A percentile compares a stretch with the other conserved stretches of the same genome.
These are phyloP conservation scores for Gadus macrocephalus DNA, from an alignment of 2,113 vertebrate genomes.

Conservation along the genomic window DNA sequence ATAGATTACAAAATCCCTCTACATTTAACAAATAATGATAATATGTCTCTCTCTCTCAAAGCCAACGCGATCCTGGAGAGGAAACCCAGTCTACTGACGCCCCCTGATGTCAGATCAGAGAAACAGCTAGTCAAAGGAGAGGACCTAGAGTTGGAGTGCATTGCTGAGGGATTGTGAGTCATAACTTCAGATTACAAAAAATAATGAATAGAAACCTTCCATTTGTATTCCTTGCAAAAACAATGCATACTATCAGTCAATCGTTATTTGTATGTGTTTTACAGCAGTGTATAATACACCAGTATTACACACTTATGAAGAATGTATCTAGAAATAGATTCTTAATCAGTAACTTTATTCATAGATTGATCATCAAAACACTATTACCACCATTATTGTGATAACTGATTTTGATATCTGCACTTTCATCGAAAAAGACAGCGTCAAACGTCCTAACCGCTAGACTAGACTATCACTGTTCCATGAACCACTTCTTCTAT, in stretches of 20 bases:
- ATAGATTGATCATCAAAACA: too few relatives aligned
- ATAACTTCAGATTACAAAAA: neutral
- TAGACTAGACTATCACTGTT: neutral
- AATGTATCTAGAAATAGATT: too few relatives aligned
- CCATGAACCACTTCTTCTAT: neutral
- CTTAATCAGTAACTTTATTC: too few relatives aligned
- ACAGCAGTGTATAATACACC: too few relatives aligned
- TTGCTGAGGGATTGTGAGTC: slow-evolving; percentile 95
- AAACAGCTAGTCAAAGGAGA: slow-evolving; percentile 81
- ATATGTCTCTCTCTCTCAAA: slow-evolving; percentile 42
- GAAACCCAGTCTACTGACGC: slow-evolving; percentile 81
- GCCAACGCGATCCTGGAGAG: slow-evolving; percentile 86
- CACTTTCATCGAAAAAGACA: too few relatives aligned
- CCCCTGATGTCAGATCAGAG: slow-evolving; percentile 73
- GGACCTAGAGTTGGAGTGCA: slow-evolving; percentile 85
- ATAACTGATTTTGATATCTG: too few relatives aligned
- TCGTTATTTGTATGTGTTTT: too few relatives aligned
- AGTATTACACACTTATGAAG: too few relatives aligned
- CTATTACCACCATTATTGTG: too few relatives aligned
- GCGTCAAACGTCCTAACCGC: neutral
- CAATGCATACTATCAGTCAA: too few relatives aligned
- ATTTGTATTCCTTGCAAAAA: too few relatives aligned
- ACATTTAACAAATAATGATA: neutral
- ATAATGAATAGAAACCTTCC: too few relatives aligned
- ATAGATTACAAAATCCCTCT: neutral